Evolutionary conservation across 2,113 vertebrate species (phyloP).

Genomic region (Labeo catla): DNA sequence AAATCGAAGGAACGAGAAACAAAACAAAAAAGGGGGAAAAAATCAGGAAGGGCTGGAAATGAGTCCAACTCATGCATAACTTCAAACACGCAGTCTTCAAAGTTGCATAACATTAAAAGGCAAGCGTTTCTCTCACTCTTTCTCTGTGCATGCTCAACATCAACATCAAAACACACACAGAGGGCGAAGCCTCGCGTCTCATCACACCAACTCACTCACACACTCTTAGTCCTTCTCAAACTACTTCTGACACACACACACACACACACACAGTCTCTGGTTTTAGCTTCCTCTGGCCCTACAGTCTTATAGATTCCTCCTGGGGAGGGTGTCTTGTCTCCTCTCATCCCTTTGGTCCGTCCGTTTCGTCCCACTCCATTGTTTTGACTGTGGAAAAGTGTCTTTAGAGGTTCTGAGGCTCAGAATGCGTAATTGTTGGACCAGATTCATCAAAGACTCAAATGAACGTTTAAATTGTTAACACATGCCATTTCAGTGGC

Average conservation of each 20-base stretch:
- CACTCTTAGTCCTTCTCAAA: constrained; percentile 35
- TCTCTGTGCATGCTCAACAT: constrained; percentile 45
- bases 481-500: constrained; percentile 1
- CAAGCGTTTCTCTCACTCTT: constrained; percentile 60
- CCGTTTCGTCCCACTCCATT: not conserved
- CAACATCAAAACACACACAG: constrained; percentile 42
- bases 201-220: constrained; percentile 16
- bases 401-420: not conserved
- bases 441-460: not conserved
- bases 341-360: not conserved
- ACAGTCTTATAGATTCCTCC: not conserved
- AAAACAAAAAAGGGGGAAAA: constrained; percentile 60
- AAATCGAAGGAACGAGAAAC: constrained; percentile 47
- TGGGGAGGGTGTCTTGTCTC: not conserved
- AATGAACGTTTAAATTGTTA: constrained; percentile 10
- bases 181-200: not conserved
- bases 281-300: constrained; percentile 3
- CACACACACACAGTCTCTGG: not conserved
- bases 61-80: constrained; percentile 79
- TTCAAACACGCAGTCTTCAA: constrained; percentile 78
- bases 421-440: not conserved
- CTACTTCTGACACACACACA: not conserved
- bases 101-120: constrained; percentile 79
- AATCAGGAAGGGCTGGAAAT: constrained; percentile 77
- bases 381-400: not conserved